Evolutionary conservation across 2,888 invertebrate genomes (phyloP).

Genomic region (Drosophila pseudotakahashii): DNA sequence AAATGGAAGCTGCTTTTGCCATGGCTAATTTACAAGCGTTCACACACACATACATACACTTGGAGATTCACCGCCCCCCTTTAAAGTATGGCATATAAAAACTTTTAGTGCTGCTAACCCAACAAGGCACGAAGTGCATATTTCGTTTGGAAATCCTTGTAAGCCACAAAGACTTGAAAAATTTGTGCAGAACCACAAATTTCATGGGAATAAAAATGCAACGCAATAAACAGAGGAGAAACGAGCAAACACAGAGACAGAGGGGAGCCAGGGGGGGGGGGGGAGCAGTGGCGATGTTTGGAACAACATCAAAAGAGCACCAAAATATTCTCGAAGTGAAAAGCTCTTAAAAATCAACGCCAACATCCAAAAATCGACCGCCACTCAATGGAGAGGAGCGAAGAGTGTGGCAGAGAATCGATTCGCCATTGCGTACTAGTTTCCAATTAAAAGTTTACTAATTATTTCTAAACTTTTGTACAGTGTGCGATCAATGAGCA

Average conservation of each 20-base stretch:
- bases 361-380: slow-evolving; percentile 72
- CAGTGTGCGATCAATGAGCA: slow-evolving; percentile 72
- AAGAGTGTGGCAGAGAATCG: slow-evolving; percentile 51
- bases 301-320: slow-evolving; percentile 66
- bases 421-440: slow-evolving; percentile 76
- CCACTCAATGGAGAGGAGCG: slow-evolving; percentile 56
- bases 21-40: slow-evolving; percentile 61
- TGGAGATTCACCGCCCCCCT: slow-evolving; percentile 31
- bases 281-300: no score
- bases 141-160: slow-evolving; percentile 68
- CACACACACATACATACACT: background rate
- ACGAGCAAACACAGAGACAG: background rate
- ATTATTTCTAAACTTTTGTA: slow-evolving; percentile 78
- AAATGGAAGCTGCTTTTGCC: slow-evolving; percentile 15
- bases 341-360: slow-evolving; percentile 75
- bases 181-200: slow-evolving; percentile 73
- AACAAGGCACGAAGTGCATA: slow-evolving; percentile 50
- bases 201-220: slow-evolving; percentile 78
- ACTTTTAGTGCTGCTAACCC: slow-evolving; percentile 57
- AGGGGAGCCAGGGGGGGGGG: background rate
- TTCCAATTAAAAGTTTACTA: slow-evolving; percentile 79
- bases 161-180: slow-evolving; percentile 78
- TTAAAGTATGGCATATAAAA: slow-evolving; percentile 62
- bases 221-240: slow-evolving; percentile 64
- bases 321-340: slow-evolving; percentile 65